phyloP scores from a whole-genome alignment of 2,113 vertebrate species.

The Nothoprocta perdicaria region DNA sequence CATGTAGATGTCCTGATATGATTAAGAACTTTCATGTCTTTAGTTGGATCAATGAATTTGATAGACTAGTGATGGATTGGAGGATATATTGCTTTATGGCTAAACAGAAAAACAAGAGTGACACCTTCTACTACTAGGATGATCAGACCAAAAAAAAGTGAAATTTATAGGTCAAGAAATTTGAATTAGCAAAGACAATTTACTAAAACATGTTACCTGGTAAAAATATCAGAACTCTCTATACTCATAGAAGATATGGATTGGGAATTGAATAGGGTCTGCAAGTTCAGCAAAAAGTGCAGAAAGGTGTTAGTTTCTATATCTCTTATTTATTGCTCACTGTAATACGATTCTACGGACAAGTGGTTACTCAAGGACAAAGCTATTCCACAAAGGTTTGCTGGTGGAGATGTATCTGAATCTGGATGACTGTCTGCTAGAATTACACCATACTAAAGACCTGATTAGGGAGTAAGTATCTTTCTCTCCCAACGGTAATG shows the following conservation, averaged over 20 bases:
- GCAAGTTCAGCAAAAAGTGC: neutral
- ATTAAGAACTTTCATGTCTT: neutral
- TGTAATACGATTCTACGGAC: neutral
- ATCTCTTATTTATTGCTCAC: neutral
- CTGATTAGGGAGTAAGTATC: neutral
- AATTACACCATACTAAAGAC: neutral
- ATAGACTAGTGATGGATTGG: neutral
- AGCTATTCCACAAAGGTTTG: neutral
- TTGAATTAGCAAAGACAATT: no score
- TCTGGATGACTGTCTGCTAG: neutral
- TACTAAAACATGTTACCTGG: neutral
- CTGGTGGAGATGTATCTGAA: neutral
- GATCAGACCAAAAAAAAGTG: neutral
- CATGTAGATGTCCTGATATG: neutral
- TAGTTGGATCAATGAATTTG: neutral
- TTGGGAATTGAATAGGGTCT: neutral
- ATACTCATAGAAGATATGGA: neutral
- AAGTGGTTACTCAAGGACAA: neutral
- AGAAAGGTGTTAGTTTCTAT: neutral
- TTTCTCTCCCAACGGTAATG: neutral
- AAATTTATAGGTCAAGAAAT: no score
- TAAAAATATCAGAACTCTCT: neutral
- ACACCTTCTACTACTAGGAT: neutral
- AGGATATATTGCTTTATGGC: neutral
- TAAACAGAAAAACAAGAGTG: accelerated